Evolutionary conservation across 2,797 vertebrate species (phyloP).

Genomic region (Amniataba percoides): DNA sequence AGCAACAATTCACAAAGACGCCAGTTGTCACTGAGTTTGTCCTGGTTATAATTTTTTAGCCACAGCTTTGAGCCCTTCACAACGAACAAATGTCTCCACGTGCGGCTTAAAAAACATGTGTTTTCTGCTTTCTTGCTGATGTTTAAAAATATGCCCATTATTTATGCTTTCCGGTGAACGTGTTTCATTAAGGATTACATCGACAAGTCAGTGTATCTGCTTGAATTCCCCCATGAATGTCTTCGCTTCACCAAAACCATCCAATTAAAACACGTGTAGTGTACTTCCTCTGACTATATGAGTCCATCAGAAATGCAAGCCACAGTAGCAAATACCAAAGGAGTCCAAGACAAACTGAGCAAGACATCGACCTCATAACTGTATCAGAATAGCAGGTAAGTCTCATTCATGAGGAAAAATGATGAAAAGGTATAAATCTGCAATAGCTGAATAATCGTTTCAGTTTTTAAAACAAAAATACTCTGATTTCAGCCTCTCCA

Average conservation of each 20-base stretch:
- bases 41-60: conserved; percentile 33
- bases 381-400: background rate
- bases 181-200: conserved; percentile 34
- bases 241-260: conserved; percentile 3
- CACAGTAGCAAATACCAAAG: conserved; percentile 10
- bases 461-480: background rate
- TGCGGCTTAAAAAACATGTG: background rate
- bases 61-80: background rate
- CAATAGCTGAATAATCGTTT: background rate
- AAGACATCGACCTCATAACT: conserved; percentile 14
- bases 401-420: background rate
- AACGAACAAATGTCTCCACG: conserved; percentile 18
- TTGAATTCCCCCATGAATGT: conserved; percentile 28
- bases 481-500: background rate
- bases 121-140: conserved; percentile 14
- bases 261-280: conserved; percentile 36
- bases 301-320: conserved; percentile 18
- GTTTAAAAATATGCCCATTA: conserved; percentile 43
- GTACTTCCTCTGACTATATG: background rate
- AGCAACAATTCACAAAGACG: conserved; percentile 45
- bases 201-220: background rate
- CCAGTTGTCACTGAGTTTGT: conserved; percentile 16
- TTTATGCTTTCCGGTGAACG: conserved; percentile 27
- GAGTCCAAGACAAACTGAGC: conserved; percentile 30
- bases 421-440: background rate